Evolutionary conservation across 2,797 vertebrate genomes (phyloP).

Genomic region (Adelosebastes latens): DNA sequence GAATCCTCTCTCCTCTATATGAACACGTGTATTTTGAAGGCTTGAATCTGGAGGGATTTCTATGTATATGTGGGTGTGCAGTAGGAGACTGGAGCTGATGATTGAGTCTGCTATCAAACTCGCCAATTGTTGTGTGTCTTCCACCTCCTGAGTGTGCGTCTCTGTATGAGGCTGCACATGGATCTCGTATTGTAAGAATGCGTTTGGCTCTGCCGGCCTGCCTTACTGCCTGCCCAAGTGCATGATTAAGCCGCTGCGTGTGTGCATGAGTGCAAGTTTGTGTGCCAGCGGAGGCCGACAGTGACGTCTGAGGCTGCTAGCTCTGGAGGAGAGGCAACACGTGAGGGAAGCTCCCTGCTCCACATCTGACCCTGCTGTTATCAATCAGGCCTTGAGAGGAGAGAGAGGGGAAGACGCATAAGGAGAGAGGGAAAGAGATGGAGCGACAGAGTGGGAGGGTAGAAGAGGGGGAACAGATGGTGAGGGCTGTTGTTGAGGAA

Average conservation of each 20-base stretch:
- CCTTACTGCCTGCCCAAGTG: background rate
- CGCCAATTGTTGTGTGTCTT: constrained; percentile 11
- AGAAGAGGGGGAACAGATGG: constrained; percentile 36
- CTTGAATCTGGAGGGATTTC: constrained; percentile 29
- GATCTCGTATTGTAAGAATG: background rate
- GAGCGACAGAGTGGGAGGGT: constrained; percentile 10
- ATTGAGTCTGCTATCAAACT: constrained; percentile 43
- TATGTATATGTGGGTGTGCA: constrained; percentile 40
- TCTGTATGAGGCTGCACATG: background rate
- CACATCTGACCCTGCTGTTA: constrained; percentile 55
- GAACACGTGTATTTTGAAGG: constrained; percentile 7
- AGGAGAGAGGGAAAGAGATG: background rate
- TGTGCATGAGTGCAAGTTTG: background rate
- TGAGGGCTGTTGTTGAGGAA: background rate
- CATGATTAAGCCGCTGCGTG: constrained; percentile 7
- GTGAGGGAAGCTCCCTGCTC: constrained; percentile 52
- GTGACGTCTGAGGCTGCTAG: constrained; percentile 26
- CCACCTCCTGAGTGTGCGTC: background rate
- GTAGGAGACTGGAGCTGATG: constrained; percentile 34
- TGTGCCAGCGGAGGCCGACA: constrained; percentile 8
- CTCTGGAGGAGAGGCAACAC: constrained; percentile 37
- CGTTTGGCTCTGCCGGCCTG: background rate
- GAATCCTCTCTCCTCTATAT: background rate
- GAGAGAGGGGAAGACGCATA: background rate
- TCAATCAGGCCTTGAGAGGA: constrained; percentile 57